Base-by-base conservation (phyloP, 92 coral and sea anemone species). In the Anthopleura xanthogrammica region DNA sequence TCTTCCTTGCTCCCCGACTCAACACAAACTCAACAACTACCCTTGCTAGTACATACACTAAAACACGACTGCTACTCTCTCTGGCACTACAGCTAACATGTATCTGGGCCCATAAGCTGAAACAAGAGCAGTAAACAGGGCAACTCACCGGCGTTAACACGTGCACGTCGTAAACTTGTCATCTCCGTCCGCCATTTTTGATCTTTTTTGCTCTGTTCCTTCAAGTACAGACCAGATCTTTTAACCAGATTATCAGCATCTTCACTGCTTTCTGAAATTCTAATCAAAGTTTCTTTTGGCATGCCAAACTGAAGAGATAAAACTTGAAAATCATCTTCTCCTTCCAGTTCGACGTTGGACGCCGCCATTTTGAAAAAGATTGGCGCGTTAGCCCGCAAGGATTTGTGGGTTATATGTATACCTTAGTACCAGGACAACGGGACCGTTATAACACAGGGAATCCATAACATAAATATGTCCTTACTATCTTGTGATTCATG, bases 71-170 rank as follows among this genome's bases (percentile, higher is more conserved):
- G 9, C 50, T 46, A 46, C 50, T 46, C 50, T 46, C 36, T 46
- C 50, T 5, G 9, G 9, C 50, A 46, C 5, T 5, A 9, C 50
- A 5, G 50, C 50, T 46, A 46, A 46, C 50, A 46, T 46, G 5
- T 46, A 5, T 5, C 5, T 46, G 50, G 50, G 23, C 42, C 16
- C 43, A 75, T 8, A 6, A 17, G 19, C 78, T 7, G 6, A 16
- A 75, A 23, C 41, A 12, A 12, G 41, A 24, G 42, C 12, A 29
- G 42, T 68, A 24, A 10, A 68, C 36, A 62, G 3, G 17, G 19
- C 72, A 2, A 92, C 92, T 65, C 64, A 93, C 98, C 98, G 80
- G 98, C 98, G 68, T 95, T 94, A 43, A 95, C 96, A 92, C 98
- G 98, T 90, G 98, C 98, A 88, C 98, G 98, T 19, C 98, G 98